Base-by-base conservation (phyloP, 2,113 vertebrate genomes). In the Reinhardtius hippoglossoides region DNA sequence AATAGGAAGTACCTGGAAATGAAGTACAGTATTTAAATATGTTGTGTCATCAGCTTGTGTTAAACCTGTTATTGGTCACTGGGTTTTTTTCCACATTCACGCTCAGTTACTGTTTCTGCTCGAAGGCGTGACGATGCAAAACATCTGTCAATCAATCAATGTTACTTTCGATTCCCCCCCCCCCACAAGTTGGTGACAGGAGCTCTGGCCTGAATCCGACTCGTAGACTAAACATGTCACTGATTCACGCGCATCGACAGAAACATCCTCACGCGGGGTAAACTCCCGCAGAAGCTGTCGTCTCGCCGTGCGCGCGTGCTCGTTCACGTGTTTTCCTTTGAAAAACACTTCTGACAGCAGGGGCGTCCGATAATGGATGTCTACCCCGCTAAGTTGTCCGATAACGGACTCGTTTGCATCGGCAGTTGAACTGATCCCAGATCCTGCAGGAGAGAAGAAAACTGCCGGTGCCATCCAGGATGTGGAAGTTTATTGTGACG, bases 401-500 rank as follows among this genome's bases (percentile, higher is more conserved):
- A 73, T 85, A 80, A 87, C 87, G 82, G 78, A 78, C 57, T n/a
- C 75, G 65, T 87, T 84, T 74, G 70, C 78, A 81, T 40, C 80
- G 82, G 84, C 87, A 88, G 73, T 73, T 86, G 73, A 82, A 87
- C 67, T 78, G 76, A 84, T 83, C 72, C 66, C 81, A 76, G 88
- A 81, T 40, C 73, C 76, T 71, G 73, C 35, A 10, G 4, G 26
- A 9, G 46, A 12, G 20, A 12, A 42, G 10, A 6, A n/a, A 20
- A n/a, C 56, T 55, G 63, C 27, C 6, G 31, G 31, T 31, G 31
- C 74, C 71, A 75, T 83, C 82, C 68, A 67, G 81, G 81, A 88
- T 89, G 84, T 82, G 21, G 10, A 75, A 82, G 81, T 87, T 93
- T 87, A 92, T 60, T 74, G 67, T 90, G 89, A 92, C 81, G 83